A percentile compares a stretch with the other conserved stretches of the same genome.
Conservation (phyloP, 2,797 vertebrate species). For the Lacerta agilis region DNA sequence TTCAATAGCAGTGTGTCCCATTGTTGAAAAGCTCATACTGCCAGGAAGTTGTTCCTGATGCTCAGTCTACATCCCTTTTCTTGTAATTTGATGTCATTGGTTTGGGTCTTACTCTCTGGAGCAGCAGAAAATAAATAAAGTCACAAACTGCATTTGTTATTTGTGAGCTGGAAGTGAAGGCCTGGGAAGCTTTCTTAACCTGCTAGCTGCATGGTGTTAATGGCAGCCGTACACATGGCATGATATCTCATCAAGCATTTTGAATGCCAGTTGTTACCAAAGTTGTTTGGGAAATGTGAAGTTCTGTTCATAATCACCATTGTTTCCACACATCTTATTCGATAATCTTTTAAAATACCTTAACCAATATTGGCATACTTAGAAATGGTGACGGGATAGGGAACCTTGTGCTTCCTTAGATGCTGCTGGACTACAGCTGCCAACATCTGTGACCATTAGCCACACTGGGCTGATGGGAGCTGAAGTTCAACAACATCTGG, state of each 20-base stretch:
- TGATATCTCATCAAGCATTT: neutral
- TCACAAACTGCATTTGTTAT: neutral
- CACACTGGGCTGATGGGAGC: too few species aligned
- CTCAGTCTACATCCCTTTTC: too few species aligned
- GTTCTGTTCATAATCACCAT: neutral
- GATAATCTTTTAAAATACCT: neutral
- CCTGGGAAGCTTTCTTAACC: neutral
- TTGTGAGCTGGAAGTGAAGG: neutral
- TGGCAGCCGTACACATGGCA: neutral
- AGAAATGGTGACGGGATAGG: neutral
- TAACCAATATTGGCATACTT: neutral
- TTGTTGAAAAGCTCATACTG: too few species aligned
- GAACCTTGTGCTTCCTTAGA: too few species aligned
- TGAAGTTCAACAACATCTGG: too few species aligned
- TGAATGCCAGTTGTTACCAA: neutral
- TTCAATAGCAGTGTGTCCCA: too few species aligned
- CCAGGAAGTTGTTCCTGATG: too few species aligned
- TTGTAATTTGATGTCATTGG: too few species aligned
- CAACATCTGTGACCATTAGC: too few species aligned
- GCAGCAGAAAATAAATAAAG: neutral
- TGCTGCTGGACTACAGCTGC: too few species aligned
- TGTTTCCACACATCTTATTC: too few species aligned
- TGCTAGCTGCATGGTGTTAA: neutral
- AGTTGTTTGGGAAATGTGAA: neutral
- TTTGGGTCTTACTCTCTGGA: too few species aligned